These are phyloP conservation scores for Ceyx erithaca DNA, from an alignment of 2,797 vertebrate genomes.

Conservation along the genomic window DNA sequence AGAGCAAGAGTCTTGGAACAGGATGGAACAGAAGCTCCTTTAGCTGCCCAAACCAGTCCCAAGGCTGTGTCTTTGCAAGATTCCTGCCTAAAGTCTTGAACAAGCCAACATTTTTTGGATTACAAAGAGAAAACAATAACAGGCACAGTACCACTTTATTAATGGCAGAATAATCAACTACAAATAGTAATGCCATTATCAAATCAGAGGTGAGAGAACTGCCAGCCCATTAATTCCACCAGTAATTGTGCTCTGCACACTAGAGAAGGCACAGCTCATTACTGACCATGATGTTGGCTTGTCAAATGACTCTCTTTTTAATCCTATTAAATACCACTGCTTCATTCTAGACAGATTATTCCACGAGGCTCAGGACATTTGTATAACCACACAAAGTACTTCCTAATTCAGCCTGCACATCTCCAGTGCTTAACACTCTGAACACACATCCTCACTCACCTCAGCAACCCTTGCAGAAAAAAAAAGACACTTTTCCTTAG, in stretches of 20 bases:
- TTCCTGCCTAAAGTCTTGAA: background rate
- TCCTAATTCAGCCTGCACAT: background rate
- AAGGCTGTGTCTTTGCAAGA: background rate
- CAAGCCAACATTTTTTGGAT: background rate
- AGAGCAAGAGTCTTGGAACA: background rate
- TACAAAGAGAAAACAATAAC: background rate
- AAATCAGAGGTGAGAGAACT: background rate
- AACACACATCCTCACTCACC: background rate
- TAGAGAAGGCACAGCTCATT: background rate
- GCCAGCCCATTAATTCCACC: background rate
- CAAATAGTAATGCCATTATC: background rate
- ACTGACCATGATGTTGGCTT: background rate
- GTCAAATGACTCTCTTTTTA: background rate
- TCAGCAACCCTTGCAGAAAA: background rate
- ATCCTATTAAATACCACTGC: background rate
- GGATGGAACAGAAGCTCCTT: background rate
- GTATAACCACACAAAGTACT: background rate
- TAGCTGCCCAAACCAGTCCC: background rate
- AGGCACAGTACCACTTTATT: background rate
- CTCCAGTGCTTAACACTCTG: background rate
- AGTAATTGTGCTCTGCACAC: background rate
- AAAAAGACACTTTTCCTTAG: background rate
- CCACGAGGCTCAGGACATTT: background rate
- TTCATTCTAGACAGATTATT: background rate
- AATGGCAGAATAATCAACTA: background rate